Evolutionary conservation across 2,888 invertebrate genomes (phyloP), one percentile per base, ranked within the genome.

Genomic region (Amblyteles armatorius): DNA sequence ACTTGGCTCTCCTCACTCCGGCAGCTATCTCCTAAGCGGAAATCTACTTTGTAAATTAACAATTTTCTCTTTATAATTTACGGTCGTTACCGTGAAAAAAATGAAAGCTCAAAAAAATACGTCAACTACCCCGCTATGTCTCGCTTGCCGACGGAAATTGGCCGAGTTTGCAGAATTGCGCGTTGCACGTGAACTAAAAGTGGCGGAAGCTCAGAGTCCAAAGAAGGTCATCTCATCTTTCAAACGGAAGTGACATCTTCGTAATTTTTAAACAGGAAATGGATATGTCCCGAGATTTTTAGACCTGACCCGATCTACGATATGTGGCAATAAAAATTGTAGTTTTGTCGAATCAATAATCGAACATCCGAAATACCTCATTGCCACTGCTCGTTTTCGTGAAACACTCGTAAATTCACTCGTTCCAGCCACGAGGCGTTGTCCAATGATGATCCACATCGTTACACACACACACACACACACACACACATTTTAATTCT

Each of bases 41-140:
- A 82, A 82, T 82, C 57, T 74, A 73, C 78, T 79, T 84, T 69
- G 81, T 84, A 80, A 81, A 79, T 84, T 60, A 76, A 63, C 57
- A 44, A 36, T 71, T 19, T 48, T 52, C 48, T 19, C 72, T 36
- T 52, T 57, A 52, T 77, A 68, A 68, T 80, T 77, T 55, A 57
- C 71, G 52, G 50, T 71, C 76, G 72, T 83, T 79, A 83, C 68
- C 48, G 33, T 11, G 22, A 33, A 50, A 16, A 33, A 50, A 52
- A 50, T 40, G 52, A 52, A 33, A 40, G 33, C 55, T 63, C 63
- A 55, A 57, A 73, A 52, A 52, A 55, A 19, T 55, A 19, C 19
- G 63, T 48, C 22, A 52, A 22, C 36, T 65, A 33, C 29, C 63
- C 40, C 74, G 11, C 26, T n/a, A n/a, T 7, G 52, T n/a, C 33